Conservation (phyloP, 2,797 vertebrate genomes). For the Poeciliopsis gracilis region DNA sequence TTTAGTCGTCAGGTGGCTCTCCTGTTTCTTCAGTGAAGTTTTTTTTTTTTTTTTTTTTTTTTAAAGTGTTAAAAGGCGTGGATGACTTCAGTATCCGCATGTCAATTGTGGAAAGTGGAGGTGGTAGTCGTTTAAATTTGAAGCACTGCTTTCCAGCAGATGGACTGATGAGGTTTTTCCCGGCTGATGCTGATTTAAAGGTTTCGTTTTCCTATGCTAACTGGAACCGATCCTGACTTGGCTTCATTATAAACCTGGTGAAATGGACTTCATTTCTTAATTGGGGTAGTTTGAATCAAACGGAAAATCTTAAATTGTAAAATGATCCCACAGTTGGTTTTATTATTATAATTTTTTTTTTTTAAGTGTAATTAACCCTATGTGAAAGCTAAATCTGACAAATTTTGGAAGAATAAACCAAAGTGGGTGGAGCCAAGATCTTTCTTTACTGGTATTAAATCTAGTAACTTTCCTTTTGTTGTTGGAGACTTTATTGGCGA, state of each 20-base stretch:
- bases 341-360: too few relatives aligned
- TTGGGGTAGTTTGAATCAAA: background rate
- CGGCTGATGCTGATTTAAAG: background rate
- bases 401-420: too few relatives aligned
- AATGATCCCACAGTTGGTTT: background rate
- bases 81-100: background rate
- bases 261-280: background rate
- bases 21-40: background rate
- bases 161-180: background rate
- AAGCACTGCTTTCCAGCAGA: background rate
- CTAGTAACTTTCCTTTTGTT: too few relatives aligned
- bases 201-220: background rate
- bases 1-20: conserved; percentile 54
- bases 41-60: too few relatives aligned
- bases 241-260: background rate
- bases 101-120: background rate
- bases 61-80: background rate
- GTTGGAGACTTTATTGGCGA: too few relatives aligned
- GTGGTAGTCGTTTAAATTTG: background rate
- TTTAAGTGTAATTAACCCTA: too few relatives aligned
- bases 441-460: too few relatives aligned
- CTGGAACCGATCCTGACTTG: background rate
- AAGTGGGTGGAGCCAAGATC: too few relatives aligned
- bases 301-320: background rate
- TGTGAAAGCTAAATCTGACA: too few relatives aligned